Percentiles rank a stretch among this genome's conserved stretches.
Evolutionary conservation across 2,888 invertebrate species (phyloP).

Genomic region (Orchestes rusci): DNA sequence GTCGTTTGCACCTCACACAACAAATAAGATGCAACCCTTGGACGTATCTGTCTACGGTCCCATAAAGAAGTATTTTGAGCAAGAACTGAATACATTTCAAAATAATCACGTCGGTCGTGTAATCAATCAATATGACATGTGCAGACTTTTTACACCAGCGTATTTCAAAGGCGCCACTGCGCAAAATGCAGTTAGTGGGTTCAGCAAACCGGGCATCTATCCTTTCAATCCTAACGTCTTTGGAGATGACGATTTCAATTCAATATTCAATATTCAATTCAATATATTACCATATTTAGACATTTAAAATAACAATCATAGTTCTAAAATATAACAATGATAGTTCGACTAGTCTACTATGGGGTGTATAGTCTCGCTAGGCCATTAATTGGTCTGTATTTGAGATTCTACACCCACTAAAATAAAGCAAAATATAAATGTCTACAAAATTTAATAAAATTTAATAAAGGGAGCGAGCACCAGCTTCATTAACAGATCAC

Average conservation of each 20-base stretch:
- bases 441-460: too few species aligned
- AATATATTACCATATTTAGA: too few species aligned
- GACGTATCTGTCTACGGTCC: slow-evolving; percentile 9
- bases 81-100: slow-evolving; percentile 7
- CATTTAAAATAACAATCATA: too few species aligned
- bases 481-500: neutral
- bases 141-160: neutral
- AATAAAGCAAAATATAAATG: too few species aligned
- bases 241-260: slow-evolving; percentile 7
- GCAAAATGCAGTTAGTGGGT: slow-evolving; percentile 8
- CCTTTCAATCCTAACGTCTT: slow-evolving; percentile 3
- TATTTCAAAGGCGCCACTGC: slow-evolving; percentile 7
- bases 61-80: slow-evolving; percentile 10
- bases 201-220: slow-evolving; percentile 1
- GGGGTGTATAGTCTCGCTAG: too few species aligned
- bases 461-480: too few species aligned
- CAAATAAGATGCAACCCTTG: slow-evolving; percentile 5
- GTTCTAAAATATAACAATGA: too few species aligned
- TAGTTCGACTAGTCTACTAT: too few species aligned
- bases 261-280: too few species aligned
- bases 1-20: slow-evolving; percentile 8
- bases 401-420: too few species aligned
- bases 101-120: slow-evolving; percentile 4
- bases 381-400: too few species aligned
- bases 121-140: slow-evolving; percentile 2